Conservation (phyloP, 2,888 invertebrate genomes). For the Phortica magna region DNA sequence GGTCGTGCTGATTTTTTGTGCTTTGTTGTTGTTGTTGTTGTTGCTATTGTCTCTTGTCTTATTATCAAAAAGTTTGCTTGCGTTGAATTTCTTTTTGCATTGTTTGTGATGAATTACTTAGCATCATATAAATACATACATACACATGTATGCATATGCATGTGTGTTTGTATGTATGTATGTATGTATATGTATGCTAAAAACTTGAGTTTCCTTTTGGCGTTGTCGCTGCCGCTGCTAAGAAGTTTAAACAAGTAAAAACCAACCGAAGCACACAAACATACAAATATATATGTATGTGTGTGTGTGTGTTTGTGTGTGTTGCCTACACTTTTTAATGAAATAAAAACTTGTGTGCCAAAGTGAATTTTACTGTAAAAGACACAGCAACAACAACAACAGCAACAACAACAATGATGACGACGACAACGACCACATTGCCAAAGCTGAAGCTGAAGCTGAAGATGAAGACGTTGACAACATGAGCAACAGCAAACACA, state of each 20-base stretch:
- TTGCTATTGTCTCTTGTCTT: slow-evolving; percentile 30
- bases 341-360: slow-evolving; percentile 72
- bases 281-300: too few relatives aligned
- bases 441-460: slow-evolving; percentile 17
- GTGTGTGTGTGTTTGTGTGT: not conserved
- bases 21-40: slow-evolving; percentile 8
- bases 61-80: slow-evolving; percentile 36
- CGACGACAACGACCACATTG: slow-evolving; percentile 41
- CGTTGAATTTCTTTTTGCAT: slow-evolving; percentile 45
- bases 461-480: slow-evolving; percentile 4
- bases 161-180: slow-evolving; percentile 31
- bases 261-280: slow-evolving; percentile 48
- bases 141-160: not conserved
- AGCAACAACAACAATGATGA: slow-evolving; percentile 29
- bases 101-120: slow-evolving; percentile 68
- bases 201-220: slow-evolving; percentile 35
- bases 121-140: not conserved
- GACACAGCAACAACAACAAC: slow-evolving; percentile 41
- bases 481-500: slow-evolving; percentile 1
- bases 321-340: slow-evolving; percentile 58
- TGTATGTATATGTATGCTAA: not conserved
- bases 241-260: slow-evolving; percentile 43
- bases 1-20: not conserved
- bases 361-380: slow-evolving; percentile 72
- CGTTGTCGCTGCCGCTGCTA: not conserved